Evolutionary conservation across 2,888 invertebrate genomes (phyloP).

Genomic region (Cylloceria caligata): DNA sequence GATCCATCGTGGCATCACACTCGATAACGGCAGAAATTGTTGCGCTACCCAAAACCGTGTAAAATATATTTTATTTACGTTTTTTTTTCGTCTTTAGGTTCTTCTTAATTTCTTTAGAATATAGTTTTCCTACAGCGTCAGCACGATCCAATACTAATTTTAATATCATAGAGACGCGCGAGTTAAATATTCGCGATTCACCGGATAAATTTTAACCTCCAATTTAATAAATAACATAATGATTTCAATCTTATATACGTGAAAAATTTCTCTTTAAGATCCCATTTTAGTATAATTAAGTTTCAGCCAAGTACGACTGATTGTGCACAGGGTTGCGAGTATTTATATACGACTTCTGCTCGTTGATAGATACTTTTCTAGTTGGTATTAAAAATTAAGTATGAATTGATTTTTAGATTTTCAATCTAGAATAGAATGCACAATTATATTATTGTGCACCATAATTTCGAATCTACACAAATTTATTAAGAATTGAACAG

Average conservation of each 20-base stretch:
- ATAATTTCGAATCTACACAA: constrained; percentile 1
- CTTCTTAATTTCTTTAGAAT: not conserved
- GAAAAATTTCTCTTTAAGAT: constrained; percentile 21
- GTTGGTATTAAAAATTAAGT: not conserved
- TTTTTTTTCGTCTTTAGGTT: constrained; percentile 16
- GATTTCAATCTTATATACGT: constrained; percentile 16
- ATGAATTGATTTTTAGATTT: not conserved
- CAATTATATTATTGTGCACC: not conserved
- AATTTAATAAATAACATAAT: constrained; percentile 19
- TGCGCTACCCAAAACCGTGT: constrained; percentile 66
- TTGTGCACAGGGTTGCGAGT: constrained; percentile 9
- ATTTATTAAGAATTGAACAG: not conserved
- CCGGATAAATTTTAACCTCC: constrained; percentile 13
- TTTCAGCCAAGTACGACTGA: constrained; percentile 17
- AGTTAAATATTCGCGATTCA: constrained; percentile 1
- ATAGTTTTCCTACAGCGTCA: not conserved
- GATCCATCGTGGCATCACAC: constrained; percentile 25
- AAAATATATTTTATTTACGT: constrained; percentile 64
- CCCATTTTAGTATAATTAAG: constrained; percentile 47
- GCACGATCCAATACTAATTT: constrained; percentile 30
- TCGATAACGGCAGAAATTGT: constrained; percentile 47
- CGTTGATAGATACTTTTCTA: not conserved
- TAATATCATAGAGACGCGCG: not conserved
- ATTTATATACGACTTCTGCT: not conserved
- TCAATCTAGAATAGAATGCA: not conserved